A percentile compares a stretch with the other conserved stretches of the same genome.
Conservation (phyloP, 2,888 invertebrate species). For the Craniophora ligustri region DNA sequence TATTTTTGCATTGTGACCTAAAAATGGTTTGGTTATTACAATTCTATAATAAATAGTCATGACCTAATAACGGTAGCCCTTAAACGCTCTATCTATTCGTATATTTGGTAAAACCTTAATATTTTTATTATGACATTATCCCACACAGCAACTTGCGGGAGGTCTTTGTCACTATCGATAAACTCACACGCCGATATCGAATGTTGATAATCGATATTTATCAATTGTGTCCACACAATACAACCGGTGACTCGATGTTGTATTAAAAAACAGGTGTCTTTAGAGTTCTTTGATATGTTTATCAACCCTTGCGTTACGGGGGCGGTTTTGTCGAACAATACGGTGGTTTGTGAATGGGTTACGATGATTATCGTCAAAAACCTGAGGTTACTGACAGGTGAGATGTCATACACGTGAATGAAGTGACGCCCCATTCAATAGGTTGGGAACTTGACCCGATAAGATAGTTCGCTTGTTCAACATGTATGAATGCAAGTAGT, state of each 20-base stretch:
- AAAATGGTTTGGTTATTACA: neutral
- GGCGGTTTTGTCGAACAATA: slow-evolving; percentile 81
- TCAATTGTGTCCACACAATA: slow-evolving; percentile 80
- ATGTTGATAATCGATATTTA: slow-evolving; percentile 82
- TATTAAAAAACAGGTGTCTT: slow-evolving; percentile 82
- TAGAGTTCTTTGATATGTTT: slow-evolving; percentile 86
- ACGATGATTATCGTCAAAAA: slow-evolving; percentile 81
- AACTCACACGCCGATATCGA: slow-evolving; percentile 74
- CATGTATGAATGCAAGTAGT: slow-evolving; percentile 64
- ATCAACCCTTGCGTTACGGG: slow-evolving; percentile 86
- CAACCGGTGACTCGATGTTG: slow-evolving; percentile 73
- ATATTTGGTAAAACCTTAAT: slow-evolving; percentile 24
- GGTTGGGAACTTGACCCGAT: slow-evolving; percentile 77
- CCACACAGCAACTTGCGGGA: slow-evolving; percentile 69
- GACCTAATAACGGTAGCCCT: neutral
- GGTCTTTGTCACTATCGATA: slow-evolving; percentile 76
- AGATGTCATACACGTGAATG: slow-evolving; percentile 83
- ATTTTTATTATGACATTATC: slow-evolving; percentile 41
- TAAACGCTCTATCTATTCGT: slow-evolving; percentile 10
- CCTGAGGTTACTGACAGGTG: slow-evolving; percentile 86
- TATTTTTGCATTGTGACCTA: neutral
- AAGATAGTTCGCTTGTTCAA: slow-evolving; percentile 64
- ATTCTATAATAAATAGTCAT: neutral
- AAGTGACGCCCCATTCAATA: slow-evolving; percentile 64
- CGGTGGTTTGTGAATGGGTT: slow-evolving; percentile 78